Conservation (phyloP, 1,140 invertebrate species). For the Zaprionus kolodkinae region DNA sequence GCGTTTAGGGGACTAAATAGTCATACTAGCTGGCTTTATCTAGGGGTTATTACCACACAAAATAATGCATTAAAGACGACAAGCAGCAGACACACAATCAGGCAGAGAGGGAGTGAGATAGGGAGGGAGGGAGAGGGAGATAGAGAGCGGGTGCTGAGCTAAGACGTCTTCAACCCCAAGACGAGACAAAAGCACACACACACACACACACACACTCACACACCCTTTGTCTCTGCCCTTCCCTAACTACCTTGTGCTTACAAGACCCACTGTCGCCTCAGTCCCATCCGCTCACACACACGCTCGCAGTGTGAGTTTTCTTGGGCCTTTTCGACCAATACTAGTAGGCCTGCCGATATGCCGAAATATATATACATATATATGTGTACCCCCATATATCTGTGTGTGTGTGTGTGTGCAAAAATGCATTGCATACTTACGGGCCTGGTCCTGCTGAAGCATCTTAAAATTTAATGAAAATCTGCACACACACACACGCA, state of each 20-base stretch:
- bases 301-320: constrained; percentile 67
- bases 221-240: neutral
- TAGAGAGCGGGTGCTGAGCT: neutral
- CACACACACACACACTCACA: neutral
- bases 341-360: constrained; percentile 38
- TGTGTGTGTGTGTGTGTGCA: constrained; percentile 44
- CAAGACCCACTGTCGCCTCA: constrained; percentile 22
- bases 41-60: constrained; percentile 80
- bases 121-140: neutral
- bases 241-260: constrained; percentile 27
- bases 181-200: constrained; percentile 30
- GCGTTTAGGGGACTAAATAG: too few relatives aligned
- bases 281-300: too few relatives aligned
- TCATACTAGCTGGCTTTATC: constrained; percentile 57
- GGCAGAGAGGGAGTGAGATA: too few relatives aligned
- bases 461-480: constrained; percentile 82
- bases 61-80: constrained; percentile 81
- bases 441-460: constrained; percentile 33
- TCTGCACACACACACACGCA: constrained; percentile 26
- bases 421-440: constrained; percentile 72
- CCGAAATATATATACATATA: constrained; percentile 1
- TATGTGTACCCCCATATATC: neutral
- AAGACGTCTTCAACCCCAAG: constrained; percentile 36
- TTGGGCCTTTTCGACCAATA: constrained; percentile 77
- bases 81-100: constrained; percentile 36